A percentile compares a stretch with the other conserved stretches of the same genome.
Conservation (phyloP, 2,888 invertebrate species). For the Cheilosia variabilis region DNA sequence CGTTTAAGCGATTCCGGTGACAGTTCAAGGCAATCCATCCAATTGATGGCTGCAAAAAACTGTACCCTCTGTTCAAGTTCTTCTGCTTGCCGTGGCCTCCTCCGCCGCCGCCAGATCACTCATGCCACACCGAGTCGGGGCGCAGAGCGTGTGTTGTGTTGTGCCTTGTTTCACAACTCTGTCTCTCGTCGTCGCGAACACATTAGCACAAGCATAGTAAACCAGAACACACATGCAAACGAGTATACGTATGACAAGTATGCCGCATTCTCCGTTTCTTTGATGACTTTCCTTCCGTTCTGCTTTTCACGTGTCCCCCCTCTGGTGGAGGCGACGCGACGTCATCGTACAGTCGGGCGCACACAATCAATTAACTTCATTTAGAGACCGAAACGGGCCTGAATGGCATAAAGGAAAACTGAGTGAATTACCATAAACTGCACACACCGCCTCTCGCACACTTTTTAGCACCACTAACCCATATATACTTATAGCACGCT, state of each 20-base stretch:
- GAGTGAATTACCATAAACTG: constrained; percentile 71
- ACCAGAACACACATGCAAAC: not conserved
- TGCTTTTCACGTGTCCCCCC: constrained; percentile 52
- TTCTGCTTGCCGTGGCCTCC: not conserved
- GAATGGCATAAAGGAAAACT: constrained; percentile 54
- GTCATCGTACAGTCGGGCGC: constrained; percentile 16
- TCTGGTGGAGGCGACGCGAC: not conserved
- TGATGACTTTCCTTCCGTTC: constrained; percentile 70
- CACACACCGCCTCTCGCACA: constrained; percentile 38
- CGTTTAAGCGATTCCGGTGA: constrained; percentile 44
- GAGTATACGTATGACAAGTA: constrained; percentile 27
- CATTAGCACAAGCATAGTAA: constrained; percentile 46
- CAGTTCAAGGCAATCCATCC: constrained; percentile 70
- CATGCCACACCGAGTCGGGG: not conserved
- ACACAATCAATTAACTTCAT: constrained; percentile 69
- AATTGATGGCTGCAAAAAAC: constrained; percentile 64
- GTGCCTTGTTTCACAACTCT: constrained; percentile 56
- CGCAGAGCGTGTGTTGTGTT: constrained; percentile 14
- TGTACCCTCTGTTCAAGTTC: constrained; percentile 1
- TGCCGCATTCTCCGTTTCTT: constrained; percentile 66
- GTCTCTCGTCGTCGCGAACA: constrained; percentile 36
- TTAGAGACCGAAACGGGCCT: constrained; percentile 41
- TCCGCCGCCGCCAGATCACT: not conserved
- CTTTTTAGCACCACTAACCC: constrained; percentile 58
- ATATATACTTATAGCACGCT: constrained; percentile 20